Percentiles rank a stretch among this genome's conserved stretches.
phyloP scores from a whole-genome alignment of 2,888 invertebrate genomes.

The Mystacides longicornis region DNA sequence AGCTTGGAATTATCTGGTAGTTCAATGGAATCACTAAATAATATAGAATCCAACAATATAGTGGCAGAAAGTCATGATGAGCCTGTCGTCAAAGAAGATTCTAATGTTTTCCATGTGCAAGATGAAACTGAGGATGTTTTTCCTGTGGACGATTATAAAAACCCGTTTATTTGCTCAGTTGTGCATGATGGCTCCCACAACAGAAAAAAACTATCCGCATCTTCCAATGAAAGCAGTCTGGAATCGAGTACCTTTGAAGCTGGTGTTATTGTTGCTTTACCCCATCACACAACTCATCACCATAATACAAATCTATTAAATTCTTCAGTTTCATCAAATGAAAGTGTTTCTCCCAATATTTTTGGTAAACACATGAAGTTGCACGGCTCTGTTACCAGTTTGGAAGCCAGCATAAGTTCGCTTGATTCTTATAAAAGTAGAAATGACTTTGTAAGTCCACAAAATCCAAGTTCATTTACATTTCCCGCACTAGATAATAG shows the following conservation, averaged over 20 bases:
- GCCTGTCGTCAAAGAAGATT: background rate
- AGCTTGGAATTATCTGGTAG: slow-evolving; percentile 46
- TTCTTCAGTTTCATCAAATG: slow-evolving; percentile 43
- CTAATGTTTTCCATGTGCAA: slow-evolving; percentile 6
- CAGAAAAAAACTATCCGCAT: slow-evolving; percentile 33
- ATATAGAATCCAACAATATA: slow-evolving; percentile 24
- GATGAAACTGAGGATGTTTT: slow-evolving; percentile 13
- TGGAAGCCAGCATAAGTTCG: slow-evolving; percentile 47
- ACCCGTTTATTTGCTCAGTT: slow-evolving; percentile 24
- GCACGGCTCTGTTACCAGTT: slow-evolving; percentile 43
- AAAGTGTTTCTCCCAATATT: slow-evolving; percentile 44
- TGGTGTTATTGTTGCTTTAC: slow-evolving; percentile 30
- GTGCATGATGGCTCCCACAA: background rate
- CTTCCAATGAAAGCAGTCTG: slow-evolving; percentile 34
- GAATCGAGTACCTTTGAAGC: slow-evolving; percentile 41
- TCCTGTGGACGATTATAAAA: slow-evolving; percentile 7
- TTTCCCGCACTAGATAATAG: slow-evolving; percentile 30
- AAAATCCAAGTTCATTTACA: slow-evolving; percentile 7
- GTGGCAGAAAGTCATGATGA: background rate
- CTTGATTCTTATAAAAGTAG: slow-evolving; percentile 39
- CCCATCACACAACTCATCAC: slow-evolving; percentile 16
- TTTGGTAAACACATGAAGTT: slow-evolving; percentile 41
- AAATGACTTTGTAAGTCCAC: slow-evolving; percentile 15
- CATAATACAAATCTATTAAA: slow-evolving; percentile 36
- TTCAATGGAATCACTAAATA: slow-evolving; percentile 45